phyloP scores from a whole-genome alignment of 2,797 vertebrate species.

The Manis javanica region DNA sequence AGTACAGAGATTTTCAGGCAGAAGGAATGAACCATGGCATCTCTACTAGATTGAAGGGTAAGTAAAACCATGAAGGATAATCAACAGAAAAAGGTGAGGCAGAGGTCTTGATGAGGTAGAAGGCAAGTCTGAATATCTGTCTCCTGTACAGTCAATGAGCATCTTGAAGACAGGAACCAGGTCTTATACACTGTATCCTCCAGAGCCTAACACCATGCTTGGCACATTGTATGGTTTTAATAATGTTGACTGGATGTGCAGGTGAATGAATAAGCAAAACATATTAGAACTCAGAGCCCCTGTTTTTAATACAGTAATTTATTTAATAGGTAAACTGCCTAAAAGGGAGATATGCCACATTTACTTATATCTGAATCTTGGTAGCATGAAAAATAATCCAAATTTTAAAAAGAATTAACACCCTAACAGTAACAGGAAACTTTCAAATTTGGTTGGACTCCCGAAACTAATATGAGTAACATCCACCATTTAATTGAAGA shows the following conservation, averaged over 20 bases:
- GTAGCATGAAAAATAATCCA: slow-evolving; percentile 27
- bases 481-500: background rate
- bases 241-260: background rate
- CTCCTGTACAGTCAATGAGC: background rate
- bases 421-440: background rate
- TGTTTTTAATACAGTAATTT: slow-evolving; percentile 12
- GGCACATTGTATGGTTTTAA: background rate
- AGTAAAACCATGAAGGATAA: background rate
- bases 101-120: background rate
- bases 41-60: background rate
- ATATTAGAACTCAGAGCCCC: background rate
- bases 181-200: background rate
- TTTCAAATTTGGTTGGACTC: slow-evolving; percentile 3
- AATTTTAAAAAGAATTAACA: slow-evolving; percentile 37
- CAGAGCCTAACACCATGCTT: background rate
- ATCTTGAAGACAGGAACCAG: background rate
- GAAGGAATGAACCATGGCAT: background rate
- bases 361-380: slow-evolving; percentile 30
- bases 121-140: background rate
- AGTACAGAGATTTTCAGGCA: background rate
- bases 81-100: background rate
- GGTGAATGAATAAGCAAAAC: background rate
- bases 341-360: background rate
- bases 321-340: background rate
- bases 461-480: slow-evolving; percentile 21